These are phyloP conservation scores for Drosophila obscura DNA, from an alignment of 1,140 invertebrate genomes.

Conservation along the genomic window DNA sequence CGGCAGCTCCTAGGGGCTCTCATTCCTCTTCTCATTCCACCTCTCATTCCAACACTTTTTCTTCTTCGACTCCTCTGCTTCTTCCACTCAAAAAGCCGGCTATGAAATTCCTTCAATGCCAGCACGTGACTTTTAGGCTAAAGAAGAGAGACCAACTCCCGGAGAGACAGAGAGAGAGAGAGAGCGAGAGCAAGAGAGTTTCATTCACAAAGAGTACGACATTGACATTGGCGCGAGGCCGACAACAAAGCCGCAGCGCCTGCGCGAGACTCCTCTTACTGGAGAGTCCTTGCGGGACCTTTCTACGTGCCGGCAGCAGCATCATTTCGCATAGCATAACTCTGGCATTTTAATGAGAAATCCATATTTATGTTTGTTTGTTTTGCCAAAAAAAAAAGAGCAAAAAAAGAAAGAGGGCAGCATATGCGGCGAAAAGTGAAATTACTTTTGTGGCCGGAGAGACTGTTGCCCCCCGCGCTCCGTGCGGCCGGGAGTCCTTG, in stretches of 20 bases:
- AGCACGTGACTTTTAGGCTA: conserved; percentile 66
- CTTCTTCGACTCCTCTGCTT: conserved; percentile 27
- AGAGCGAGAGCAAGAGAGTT: conserved; percentile 2
- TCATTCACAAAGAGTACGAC: conserved; percentile 28
- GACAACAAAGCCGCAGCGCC: conserved; percentile 37
- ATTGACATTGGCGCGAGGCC: conserved; percentile 61
- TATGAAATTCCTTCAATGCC: conserved; percentile 80
- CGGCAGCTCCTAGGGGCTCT: background rate
- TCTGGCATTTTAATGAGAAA: conserved; percentile 81
- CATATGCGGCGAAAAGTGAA: conserved; percentile 80
- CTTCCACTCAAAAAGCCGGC: conserved; percentile 48
- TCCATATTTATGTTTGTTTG: conserved; percentile 82
- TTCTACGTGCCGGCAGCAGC: conserved; percentile 42
- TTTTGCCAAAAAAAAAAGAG: conserved; percentile 62
- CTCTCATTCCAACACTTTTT: background rate
- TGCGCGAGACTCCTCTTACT: conserved; percentile 41
- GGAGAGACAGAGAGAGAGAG: conserved; percentile 22
- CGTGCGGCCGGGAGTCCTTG: background rate
- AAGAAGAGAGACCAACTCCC: conserved; percentile 7
- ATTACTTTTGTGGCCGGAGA: conserved; percentile 55
- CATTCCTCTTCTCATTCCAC: background rate
- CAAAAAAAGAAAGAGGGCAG: conserved; percentile 35
- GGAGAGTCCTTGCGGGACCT: conserved; percentile 34
- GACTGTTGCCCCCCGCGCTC: background rate
- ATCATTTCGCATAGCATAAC: conserved; percentile 37